Base-by-base conservation (phyloP, 1,140 invertebrate genomes). In the Steinernema khuongi region DNA sequence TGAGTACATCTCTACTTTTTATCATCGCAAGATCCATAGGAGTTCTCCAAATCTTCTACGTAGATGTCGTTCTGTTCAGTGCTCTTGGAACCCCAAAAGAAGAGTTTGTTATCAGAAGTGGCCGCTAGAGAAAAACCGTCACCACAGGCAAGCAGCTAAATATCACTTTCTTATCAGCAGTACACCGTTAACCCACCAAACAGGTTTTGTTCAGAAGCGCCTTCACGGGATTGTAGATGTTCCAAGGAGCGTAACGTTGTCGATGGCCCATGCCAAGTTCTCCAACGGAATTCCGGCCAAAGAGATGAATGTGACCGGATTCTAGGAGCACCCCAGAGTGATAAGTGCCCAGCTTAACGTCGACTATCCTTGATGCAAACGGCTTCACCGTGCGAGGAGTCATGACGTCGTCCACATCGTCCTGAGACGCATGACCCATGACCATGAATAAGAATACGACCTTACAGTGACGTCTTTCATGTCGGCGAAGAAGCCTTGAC, bases 41-140 rank as follows among this genome's bases (percentile, higher is more conserved):
- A n/a, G 44, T 36, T 60, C 31, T 75, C 33, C 26, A 73, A 69
- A n/a, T 72, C 32, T 32, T 76, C 44, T 18, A 71, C 66, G 31
- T 29, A 31, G 11, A 28, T 31, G 18, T 29, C n/a, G 11, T 7
- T 44, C 28, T 77, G 33, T n/a, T 33, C 67, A 17, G 26, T 17
- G 28, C 78, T 75, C 50, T 82, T 86, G 17, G 89, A 88, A 22
- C 91, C 91, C 90, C 91, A 91, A 74, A 91, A 89, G 68, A 90
- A 89, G 0, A 91, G 85, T 71, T 90, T 88, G 82, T 91, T 91
- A 73, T 91, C 89, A 26, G 88, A 84, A 0, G 90, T 91, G 36
- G 88, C 88, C 36, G 89, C 89, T 30, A 91, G 86, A 0, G 90
- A 90, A 79, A 89, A 91, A 33, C 89, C 89, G 31, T 90, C 88